phyloP scores from a whole-genome alignment of 2,797 vertebrate genomes.

The Falco naumanni region DNA sequence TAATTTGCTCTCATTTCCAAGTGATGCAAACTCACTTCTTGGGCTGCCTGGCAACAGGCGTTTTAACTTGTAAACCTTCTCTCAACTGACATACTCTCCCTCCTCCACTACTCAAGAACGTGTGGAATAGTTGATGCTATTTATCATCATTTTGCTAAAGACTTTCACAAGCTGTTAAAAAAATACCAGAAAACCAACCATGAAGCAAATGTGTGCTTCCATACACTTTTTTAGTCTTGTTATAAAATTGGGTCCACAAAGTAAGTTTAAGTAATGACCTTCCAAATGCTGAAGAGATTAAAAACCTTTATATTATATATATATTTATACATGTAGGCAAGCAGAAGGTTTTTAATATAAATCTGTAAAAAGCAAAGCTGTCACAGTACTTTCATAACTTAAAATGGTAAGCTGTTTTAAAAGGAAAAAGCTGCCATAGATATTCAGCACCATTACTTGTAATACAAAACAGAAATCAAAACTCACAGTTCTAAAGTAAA shows the following conservation, averaged over 20 bases:
- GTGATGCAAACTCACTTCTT: slow-evolving; percentile 36
- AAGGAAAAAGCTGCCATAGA: slow-evolving; percentile 1
- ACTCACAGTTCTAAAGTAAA: neutral
- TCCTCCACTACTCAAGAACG: neutral
- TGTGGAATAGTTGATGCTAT: slow-evolving; percentile 42
- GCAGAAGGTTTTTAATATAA: slow-evolving; percentile 8
- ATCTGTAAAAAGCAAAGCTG: neutral
- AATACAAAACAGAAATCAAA: neutral
- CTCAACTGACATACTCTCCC: slow-evolving; percentile 27
- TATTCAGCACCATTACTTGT: neutral
- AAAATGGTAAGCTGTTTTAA: neutral
- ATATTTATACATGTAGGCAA: neutral
- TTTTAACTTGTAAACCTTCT: slow-evolving; percentile 39
- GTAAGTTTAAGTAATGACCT: neutral
- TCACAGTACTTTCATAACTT: neutral
- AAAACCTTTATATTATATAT: neutral
- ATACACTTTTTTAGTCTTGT: neutral
- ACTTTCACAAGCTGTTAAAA: slow-evolving; percentile 1
- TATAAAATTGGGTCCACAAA: slow-evolving; percentile 3
- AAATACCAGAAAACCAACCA: neutral
- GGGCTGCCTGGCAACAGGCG: slow-evolving; percentile 53
- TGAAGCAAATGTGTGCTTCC: neutral
- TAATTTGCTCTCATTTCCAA: slow-evolving; percentile 46
- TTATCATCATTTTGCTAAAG: slow-evolving; percentile 40
- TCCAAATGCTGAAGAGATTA: neutral